A percentile compares a stretch with the other conserved stretches of the same genome.
These are phyloP conservation scores for Nycticebus coucang DNA, from an alignment of 2,113 vertebrate genomes.

Conservation along the genomic window DNA sequence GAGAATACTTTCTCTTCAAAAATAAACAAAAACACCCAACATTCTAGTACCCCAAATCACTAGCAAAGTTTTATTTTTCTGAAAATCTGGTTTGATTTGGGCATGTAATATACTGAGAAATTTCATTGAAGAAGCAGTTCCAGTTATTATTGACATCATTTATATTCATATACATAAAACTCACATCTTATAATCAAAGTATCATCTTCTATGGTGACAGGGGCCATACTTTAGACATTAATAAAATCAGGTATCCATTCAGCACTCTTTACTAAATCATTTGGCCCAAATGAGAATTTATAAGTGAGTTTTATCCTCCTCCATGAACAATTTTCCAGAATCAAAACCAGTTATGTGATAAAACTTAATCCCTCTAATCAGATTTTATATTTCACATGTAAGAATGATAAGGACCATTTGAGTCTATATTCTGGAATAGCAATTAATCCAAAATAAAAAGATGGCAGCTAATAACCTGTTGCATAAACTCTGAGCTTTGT, in stretches of 20 bases:
- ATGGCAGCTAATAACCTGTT: constrained; percentile 69
- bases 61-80: constrained; percentile 52
- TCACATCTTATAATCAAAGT: constrained; percentile 73
- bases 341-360: constrained; percentile 74
- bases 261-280: constrained; percentile 72
- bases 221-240: constrained; percentile 75
- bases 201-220: constrained; percentile 62
- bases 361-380: constrained; percentile 76
- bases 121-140: constrained; percentile 73
- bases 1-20: constrained; percentile 9
- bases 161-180: constrained; percentile 79
- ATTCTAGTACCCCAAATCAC: constrained; percentile 22
- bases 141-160: constrained; percentile 78
- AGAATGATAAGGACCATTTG: constrained; percentile 63
- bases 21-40: background rate
- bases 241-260: constrained; percentile 76
- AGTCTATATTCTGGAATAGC: constrained; percentile 64
- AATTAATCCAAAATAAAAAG: constrained; percentile 78
- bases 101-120: constrained; percentile 60
- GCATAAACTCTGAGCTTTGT: constrained; percentile 55
- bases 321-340: constrained; percentile 68
- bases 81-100: constrained; percentile 63
- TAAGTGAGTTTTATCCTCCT: constrained; percentile 76
- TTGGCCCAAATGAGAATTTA: constrained; percentile 76
- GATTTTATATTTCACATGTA: constrained; percentile 74